Evolutionary conservation across 2,113 vertebrate genomes (phyloP).

Genomic region (Mixornis gularis): DNA sequence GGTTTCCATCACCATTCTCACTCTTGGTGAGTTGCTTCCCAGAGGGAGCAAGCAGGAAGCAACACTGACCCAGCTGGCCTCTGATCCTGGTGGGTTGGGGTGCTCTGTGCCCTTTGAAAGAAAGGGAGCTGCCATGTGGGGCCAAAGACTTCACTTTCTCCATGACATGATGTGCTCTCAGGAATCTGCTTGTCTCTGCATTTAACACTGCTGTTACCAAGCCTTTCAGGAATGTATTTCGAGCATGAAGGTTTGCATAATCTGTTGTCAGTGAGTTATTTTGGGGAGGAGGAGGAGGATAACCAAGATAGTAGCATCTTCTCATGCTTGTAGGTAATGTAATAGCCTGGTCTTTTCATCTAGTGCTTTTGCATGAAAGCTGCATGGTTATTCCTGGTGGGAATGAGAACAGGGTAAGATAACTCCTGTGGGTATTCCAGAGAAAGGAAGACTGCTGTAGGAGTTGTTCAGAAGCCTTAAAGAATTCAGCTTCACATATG

Average conservation of each 20-base stretch:
- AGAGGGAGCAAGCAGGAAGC: constrained; percentile 9
- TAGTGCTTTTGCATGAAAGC: background rate
- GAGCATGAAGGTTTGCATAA: background rate
- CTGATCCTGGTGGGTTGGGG: background rate
- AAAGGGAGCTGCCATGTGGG: background rate
- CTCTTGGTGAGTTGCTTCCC: background rate
- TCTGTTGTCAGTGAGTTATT: background rate
- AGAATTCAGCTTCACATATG: background rate
- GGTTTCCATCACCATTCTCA: background rate
- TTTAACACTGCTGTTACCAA: background rate
- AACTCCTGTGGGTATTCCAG: background rate
- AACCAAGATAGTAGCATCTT: background rate
- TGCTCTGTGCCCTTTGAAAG: constrained; percentile 6
- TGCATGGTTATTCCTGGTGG: background rate
- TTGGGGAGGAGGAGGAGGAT: background rate
- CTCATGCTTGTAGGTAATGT: background rate
- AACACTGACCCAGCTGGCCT: background rate
- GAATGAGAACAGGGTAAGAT: background rate
- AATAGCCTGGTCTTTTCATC: background rate
- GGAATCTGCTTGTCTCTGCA: background rate
- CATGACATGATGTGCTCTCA: background rate
- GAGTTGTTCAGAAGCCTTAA: background rate
- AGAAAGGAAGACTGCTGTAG: background rate
- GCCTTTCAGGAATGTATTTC: background rate
- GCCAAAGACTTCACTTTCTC: background rate